phyloP scores from a whole-genome alignment of 1,140 invertebrate species.

The Aphidius gifuensis region DNA sequence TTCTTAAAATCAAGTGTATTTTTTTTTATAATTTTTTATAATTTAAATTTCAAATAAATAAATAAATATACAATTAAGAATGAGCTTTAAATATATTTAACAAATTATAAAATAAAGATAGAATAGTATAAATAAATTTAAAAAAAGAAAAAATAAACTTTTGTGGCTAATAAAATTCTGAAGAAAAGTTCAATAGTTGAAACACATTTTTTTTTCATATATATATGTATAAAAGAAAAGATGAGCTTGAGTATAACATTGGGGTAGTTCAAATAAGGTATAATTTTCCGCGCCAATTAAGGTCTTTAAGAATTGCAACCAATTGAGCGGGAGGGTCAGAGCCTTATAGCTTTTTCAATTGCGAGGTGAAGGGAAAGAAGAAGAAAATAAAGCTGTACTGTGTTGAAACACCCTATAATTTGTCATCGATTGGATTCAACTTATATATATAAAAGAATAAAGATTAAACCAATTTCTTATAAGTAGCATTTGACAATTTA shows the following conservation, averaged over 20 bases:
- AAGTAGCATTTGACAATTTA: constrained; percentile 13
- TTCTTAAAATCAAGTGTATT: too few species aligned
- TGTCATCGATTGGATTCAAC: constrained; percentile 54
- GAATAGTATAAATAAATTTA: too few species aligned
- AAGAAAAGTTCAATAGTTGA: too few species aligned
- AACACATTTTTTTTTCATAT: constrained; percentile 9
- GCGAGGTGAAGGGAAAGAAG: constrained; percentile 15
- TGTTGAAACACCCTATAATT: constrained; percentile 49
- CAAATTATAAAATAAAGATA: too few species aligned
- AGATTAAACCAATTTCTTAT: constrained; percentile 11
- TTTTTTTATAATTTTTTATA: too few species aligned
- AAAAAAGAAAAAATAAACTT: too few species aligned
- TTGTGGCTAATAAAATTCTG: too few species aligned
- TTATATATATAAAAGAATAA: constrained; percentile 44
- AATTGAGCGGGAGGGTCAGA: constrained; percentile 54
- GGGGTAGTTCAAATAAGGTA: constrained; percentile 53
- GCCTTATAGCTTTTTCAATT: constrained; percentile 36
- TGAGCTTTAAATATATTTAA: too few species aligned
- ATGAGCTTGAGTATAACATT: constrained; percentile 11
- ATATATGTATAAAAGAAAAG: constrained; percentile 25
- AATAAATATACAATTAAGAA: too few species aligned
- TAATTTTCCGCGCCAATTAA: constrained; percentile 58
- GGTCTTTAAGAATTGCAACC: constrained; percentile 58
- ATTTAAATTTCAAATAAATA: too few species aligned
- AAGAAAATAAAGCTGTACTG: constrained; percentile 45